Conservation (phyloP, 2,888 invertebrate species). For the Spisula subtruncata region DNA sequence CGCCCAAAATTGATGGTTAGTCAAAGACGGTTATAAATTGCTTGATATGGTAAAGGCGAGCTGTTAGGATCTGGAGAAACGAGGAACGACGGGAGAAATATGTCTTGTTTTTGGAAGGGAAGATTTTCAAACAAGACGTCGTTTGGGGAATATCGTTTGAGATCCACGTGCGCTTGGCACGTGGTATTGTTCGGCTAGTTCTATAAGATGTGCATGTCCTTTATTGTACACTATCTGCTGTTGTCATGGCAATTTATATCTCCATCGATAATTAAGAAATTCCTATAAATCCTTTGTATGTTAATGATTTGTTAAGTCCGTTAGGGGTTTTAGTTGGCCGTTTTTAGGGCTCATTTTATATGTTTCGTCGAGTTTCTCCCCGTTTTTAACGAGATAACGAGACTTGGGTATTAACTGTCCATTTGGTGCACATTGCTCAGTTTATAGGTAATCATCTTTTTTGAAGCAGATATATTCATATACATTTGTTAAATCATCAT, state of each 20-base stretch:
- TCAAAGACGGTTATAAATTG: conserved; percentile 66
- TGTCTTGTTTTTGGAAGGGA: neutral
- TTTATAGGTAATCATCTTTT: too few relatives aligned
- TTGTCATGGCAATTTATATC: neutral
- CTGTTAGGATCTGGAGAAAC: conserved; percentile 43
- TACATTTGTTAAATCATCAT: too few relatives aligned
- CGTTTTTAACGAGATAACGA: too few relatives aligned
- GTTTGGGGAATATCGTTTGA: neutral
- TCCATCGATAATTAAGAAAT: too few relatives aligned
- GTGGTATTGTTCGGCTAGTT: neutral
- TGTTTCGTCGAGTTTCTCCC: too few relatives aligned
- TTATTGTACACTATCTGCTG: neutral
- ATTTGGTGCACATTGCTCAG: too few relatives aligned
- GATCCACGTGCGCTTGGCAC: neutral
- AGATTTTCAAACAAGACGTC: neutral
- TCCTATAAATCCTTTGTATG: too few relatives aligned
- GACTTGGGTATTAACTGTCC: too few relatives aligned
- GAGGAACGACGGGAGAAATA: conserved; percentile 28
- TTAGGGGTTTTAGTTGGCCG: too few relatives aligned
- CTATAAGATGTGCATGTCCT: neutral
- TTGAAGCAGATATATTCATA: too few relatives aligned
- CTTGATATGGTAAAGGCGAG: conserved; percentile 59
- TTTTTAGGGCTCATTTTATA: too few relatives aligned
- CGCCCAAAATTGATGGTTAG: conserved; percentile 70
- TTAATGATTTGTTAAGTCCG: too few relatives aligned